Percentiles rank a stretch among this genome's conserved stretches.
phyloP scores from a whole-genome alignment of 2,888 invertebrate species.

The Palloptera scutellata region DNA sequence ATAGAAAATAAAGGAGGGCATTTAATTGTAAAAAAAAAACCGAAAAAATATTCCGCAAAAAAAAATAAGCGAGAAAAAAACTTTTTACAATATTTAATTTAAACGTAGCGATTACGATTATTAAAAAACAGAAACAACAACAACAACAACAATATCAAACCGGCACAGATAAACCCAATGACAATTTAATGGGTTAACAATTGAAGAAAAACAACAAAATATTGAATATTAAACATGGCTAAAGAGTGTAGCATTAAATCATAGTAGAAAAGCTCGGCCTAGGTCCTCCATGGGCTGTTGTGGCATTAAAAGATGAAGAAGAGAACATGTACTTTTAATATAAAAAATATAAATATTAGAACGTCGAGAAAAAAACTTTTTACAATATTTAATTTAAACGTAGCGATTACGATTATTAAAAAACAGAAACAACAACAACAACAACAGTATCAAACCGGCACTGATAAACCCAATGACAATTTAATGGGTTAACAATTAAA shows the following conservation, averaged over 20 bases:
- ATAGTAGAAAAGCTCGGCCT: too few species aligned
- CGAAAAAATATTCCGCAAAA: too few species aligned
- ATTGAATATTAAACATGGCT: background rate
- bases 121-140: background rate
- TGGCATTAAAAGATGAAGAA: too few species aligned
- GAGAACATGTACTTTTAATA: too few species aligned
- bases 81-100: constrained; percentile 38
- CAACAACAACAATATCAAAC: background rate
- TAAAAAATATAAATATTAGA: too few species aligned
- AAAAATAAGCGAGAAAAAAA: background rate
- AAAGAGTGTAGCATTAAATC: too few species aligned
- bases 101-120: constrained; percentile 15
- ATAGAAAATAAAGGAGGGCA: too few species aligned
- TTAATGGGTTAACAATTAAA: background rate
- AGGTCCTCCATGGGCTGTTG: too few species aligned
- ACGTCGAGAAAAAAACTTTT: too few species aligned
- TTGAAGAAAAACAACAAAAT: background rate
- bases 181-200: constrained; percentile 11
- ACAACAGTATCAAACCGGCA: background rate
- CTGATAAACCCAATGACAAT: constrained; percentile 13
- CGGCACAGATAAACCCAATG: constrained; percentile 8
- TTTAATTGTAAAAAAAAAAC: too few species aligned
- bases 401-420: constrained; percentile 10
- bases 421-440: background rate
- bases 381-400: constrained; percentile 36